Conservation (phyloP, 2,888 invertebrate genomes). For the Cheilosia pagana region DNA sequence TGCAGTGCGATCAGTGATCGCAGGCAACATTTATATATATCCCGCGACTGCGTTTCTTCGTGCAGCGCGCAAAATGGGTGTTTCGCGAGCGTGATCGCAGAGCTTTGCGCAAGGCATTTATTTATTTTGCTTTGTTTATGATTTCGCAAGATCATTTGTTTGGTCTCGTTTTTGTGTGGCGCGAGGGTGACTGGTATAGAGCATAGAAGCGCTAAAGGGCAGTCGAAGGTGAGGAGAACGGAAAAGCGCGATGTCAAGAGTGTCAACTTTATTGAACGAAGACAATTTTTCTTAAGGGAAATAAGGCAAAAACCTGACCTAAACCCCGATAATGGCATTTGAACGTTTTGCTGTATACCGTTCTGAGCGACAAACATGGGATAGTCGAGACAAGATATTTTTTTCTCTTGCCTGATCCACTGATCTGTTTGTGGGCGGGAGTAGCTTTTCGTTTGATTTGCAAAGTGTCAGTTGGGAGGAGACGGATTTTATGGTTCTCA, state of each 20-base stretch:
- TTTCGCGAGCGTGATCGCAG: conserved; percentile 59
- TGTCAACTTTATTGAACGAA: conserved; percentile 58
- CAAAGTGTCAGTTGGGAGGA: conserved; percentile 40
- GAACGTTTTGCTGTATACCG: conserved; percentile 23
- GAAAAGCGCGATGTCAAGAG: conserved; percentile 52
- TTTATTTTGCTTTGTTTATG: conserved; percentile 68
- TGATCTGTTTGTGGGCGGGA: conserved; percentile 35
- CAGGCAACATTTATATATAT: conserved; percentile 17
- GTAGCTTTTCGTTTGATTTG: conserved; percentile 44
- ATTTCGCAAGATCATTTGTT: conserved; percentile 70
- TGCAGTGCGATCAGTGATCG: conserved; percentile 45
- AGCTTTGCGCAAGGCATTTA: conserved; percentile 64
- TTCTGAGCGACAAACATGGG: conserved; percentile 30
- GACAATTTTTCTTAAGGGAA: conserved; percentile 18
- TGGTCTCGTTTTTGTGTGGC: conserved; percentile 51
- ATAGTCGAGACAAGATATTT: conserved; percentile 37
- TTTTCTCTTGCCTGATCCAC: conserved; percentile 28
- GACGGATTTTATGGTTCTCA: conserved; percentile 36
- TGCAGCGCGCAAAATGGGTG: conserved; percentile 48
- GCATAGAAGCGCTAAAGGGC: not conserved
- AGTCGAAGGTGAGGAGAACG: not conserved
- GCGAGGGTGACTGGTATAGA: not conserved
- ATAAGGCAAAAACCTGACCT: conserved; percentile 30
- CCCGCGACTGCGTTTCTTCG: conserved; percentile 15
- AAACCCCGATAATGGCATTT: conserved; percentile 61